Conservation (phyloP, 1,140 invertebrate genomes). For the Hylaeus volcanicus region DNA sequence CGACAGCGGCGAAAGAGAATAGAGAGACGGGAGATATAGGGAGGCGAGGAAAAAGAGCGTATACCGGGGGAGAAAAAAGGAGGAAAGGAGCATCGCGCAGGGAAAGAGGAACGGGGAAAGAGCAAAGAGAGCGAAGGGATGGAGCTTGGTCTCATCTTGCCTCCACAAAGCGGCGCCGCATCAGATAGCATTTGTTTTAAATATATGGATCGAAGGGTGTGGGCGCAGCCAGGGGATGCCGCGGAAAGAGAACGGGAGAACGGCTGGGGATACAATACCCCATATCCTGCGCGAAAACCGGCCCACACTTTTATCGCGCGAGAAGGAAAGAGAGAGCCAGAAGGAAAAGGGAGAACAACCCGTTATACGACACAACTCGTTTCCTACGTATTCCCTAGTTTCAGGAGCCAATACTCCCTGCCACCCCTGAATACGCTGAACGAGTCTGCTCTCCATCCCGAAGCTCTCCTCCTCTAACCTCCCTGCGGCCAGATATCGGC, state of each 20-base stretch:
- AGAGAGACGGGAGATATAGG: slow-evolving; percentile 12
- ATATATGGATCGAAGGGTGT: slow-evolving; percentile 76
- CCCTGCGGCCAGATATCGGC: slow-evolving; percentile 80
- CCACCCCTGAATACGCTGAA: slow-evolving; percentile 57
- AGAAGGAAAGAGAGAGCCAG: slow-evolving; percentile 18
- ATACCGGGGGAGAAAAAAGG: slow-evolving; percentile 24
- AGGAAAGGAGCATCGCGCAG: slow-evolving; percentile 44
- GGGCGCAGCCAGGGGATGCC: slow-evolving; percentile 45
- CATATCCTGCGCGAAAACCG: slow-evolving; percentile 64
- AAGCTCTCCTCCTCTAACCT: slow-evolving; percentile 46
- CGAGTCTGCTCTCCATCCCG: slow-evolving; percentile 48
- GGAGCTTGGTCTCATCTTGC: slow-evolving; percentile 74
- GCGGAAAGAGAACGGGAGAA: slow-evolving; percentile 46
- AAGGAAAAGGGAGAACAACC: slow-evolving; percentile 11
- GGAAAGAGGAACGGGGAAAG: slow-evolving; percentile 51
- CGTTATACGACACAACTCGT: slow-evolving; percentile 67
- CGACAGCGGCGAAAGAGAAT: slow-evolving; percentile 58
- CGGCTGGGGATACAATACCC: slow-evolving; percentile 63
- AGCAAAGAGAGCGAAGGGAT: slow-evolving; percentile 66
- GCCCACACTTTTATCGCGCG: slow-evolving; percentile 44
- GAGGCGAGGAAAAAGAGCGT: slow-evolving; percentile 35
- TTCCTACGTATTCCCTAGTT: slow-evolving; percentile 67
- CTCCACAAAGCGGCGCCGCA: slow-evolving; percentile 77
- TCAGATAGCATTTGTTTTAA: slow-evolving; percentile 81
- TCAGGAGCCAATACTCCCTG: slow-evolving; percentile 64